These are phyloP conservation scores for Agelaius tricolor DNA, from an alignment of 2,113 vertebrate species.

Conservation along the genomic window DNA sequence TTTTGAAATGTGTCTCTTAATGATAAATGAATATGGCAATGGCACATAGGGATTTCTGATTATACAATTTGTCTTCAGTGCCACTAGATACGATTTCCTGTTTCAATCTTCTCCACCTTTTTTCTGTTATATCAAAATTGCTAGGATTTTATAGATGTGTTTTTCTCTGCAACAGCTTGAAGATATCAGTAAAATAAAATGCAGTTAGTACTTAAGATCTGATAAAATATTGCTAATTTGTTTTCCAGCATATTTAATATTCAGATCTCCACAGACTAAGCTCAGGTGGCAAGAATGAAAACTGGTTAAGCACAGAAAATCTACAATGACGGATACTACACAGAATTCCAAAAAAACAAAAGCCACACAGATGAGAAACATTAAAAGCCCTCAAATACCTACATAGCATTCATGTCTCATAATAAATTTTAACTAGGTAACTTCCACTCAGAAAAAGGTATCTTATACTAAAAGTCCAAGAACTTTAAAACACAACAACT, in stretches of 20 bases:
- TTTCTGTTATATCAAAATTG: not conserved
- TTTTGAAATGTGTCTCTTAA: not conserved
- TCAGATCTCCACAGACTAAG: not conserved
- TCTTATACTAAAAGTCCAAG: not conserved
- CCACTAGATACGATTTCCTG: not conserved
- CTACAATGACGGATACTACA: not conserved
- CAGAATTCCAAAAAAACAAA: not conserved
- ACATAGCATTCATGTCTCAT: not conserved
- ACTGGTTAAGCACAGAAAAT: not conserved
- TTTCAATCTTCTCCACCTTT: not conserved
- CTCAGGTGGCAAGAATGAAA: not conserved
- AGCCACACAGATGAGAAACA: not conserved
- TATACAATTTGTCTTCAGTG: slow-evolving; percentile 23
- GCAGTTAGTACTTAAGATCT: not conserved
- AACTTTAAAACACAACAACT: not conserved
- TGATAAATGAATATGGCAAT: slow-evolving; percentile 32
- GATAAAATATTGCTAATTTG: not conserved
- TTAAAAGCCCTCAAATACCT: not conserved
- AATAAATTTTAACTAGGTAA: not conserved
- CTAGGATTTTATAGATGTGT: not conserved
- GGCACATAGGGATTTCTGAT: not conserved
- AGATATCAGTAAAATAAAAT: not conserved
- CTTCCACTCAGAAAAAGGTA: not conserved
- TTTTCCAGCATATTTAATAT: not conserved
- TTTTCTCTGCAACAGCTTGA: not conserved